Evolutionary conservation across 1,140 invertebrate genomes (phyloP).

Genomic region (Scylla paramamosain): DNA sequence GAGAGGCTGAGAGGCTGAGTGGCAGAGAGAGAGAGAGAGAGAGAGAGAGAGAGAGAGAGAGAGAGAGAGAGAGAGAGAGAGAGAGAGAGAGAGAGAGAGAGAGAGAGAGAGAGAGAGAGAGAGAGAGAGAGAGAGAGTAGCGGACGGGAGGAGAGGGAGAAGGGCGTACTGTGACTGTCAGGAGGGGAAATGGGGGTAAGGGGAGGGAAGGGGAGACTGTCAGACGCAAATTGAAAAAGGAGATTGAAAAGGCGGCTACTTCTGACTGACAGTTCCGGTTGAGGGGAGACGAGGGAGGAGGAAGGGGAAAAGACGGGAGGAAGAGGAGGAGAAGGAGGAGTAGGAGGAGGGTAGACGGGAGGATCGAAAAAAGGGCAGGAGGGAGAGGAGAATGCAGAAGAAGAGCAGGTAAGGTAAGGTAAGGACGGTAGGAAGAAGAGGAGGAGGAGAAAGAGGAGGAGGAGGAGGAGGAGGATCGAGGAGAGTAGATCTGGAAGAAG

Average conservation of each 20-base stretch:
- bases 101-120: too few species aligned
- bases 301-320: neutral
- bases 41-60: too few species aligned
- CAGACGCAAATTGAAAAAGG: constrained; percentile 22
- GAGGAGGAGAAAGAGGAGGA: neutral
- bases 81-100: too few species aligned
- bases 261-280: neutral
- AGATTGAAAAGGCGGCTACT: neutral
- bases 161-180: neutral
- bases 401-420: neutral
- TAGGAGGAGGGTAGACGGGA: neutral
- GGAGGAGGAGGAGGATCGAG: neutral
- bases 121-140: too few species aligned
- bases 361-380: neutral
- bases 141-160: neutral
- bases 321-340: neutral
- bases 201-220: neutral
- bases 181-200: neutral
- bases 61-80: too few species aligned
- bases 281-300: neutral
- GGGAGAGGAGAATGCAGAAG: neutral
- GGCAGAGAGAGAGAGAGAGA: too few species aligned
- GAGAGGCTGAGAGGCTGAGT: too few species aligned
- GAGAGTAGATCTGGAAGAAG: too few species aligned
- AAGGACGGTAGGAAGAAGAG: neutral